Evolutionary conservation across 2,113 vertebrate genomes (phyloP).

Genomic region (Caretta caretta): DNA sequence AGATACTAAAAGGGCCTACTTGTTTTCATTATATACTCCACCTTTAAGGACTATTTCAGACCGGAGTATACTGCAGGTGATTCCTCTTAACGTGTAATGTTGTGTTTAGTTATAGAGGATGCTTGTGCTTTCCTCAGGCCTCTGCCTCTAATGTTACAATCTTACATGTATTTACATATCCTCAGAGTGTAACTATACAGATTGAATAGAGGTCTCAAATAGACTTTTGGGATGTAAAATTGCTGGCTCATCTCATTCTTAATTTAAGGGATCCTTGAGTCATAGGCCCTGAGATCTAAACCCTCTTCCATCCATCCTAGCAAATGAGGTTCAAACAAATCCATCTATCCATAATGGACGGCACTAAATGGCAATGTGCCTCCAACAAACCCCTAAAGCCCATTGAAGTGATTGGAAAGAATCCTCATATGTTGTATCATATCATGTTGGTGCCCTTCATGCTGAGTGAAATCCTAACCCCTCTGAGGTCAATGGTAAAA

Average conservation of each 20-base stretch:
- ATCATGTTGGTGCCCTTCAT: neutral
- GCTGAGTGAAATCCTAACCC: neutral
- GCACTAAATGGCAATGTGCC: no score
- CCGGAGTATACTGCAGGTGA: neutral
- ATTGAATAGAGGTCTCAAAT: neutral
- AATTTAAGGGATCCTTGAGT: neutral
- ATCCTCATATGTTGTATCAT: neutral
- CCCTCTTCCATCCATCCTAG: no score
- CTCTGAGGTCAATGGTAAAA: neutral
- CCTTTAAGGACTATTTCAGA: no score
- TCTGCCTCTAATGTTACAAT: neutral
- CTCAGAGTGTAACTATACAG: neutral
- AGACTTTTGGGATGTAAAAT: neutral
- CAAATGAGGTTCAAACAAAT: no score
- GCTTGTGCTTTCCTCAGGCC: neutral
- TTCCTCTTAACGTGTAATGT: neutral
- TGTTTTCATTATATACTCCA: neutral
- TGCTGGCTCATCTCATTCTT: neutral
- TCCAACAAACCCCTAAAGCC: neutral
- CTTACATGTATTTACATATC: neutral
- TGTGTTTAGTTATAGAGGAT: neutral
- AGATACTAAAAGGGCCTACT: neutral
- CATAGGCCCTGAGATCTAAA: no score
- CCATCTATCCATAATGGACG: no score
- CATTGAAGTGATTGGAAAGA: neutral